These are phyloP conservation scores for Noctua fimbriata DNA, from an alignment of 2,888 invertebrate species.

Conservation along the genomic window DNA sequence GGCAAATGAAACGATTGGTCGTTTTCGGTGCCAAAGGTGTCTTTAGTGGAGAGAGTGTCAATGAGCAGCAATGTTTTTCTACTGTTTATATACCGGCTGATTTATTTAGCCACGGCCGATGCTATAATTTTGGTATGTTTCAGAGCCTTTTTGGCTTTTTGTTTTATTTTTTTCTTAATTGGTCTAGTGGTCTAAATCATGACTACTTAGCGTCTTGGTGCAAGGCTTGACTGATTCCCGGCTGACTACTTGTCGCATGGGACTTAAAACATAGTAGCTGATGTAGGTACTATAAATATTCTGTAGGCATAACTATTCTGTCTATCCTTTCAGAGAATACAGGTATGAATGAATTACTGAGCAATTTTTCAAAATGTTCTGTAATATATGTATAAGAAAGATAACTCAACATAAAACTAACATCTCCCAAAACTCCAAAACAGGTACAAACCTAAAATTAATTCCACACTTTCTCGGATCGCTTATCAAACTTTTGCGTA, in stretches of 20 bases:
- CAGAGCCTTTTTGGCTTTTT: no score
- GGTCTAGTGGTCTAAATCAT: background rate
- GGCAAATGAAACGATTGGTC: conserved; percentile 23
- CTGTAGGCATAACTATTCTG: background rate
- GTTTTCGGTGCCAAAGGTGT: background rate
- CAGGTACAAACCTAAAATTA: conserved; percentile 38
- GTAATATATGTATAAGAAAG: background rate
- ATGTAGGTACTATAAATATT: background rate
- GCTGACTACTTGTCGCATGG: no score
- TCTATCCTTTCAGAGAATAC: no score
- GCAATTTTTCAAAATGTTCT: background rate
- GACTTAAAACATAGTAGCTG: no score
- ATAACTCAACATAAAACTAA: conserved; percentile 5
- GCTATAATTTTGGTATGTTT: background rate
- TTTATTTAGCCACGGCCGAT: background rate
- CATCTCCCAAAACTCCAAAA: conserved; percentile 28
- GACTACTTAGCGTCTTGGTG: background rate
- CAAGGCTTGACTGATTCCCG: no score
- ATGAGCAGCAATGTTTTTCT: background rate
- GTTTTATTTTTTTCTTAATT: no score
- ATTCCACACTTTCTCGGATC: conserved; percentile 49
- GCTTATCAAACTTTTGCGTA: conserved; percentile 57
- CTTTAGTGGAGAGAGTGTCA: background rate
- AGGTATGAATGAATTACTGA: background rate
- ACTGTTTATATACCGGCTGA: background rate